Base-by-base conservation (phyloP, 2,888 invertebrate species). In the Arge pagana region DNA sequence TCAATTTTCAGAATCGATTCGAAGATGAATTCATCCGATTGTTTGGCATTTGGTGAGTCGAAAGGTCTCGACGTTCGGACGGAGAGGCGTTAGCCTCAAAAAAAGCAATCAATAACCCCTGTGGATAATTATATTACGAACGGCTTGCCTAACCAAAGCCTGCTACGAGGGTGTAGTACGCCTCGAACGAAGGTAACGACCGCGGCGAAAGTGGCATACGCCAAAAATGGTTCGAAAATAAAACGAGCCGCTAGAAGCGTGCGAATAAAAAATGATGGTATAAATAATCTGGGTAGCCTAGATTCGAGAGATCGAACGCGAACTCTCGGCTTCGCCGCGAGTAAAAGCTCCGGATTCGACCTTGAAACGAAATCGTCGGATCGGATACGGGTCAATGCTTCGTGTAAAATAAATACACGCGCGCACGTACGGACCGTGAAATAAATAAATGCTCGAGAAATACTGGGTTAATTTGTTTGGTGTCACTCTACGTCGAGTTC, bases 151-250 rank as follows among this genome's bases (percentile, higher is more conserved):
- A 31, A 45, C 35, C 35, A 23, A n/a, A 23, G 45, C 45, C 11
- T 16, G 8, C 45, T 10, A 8, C 16, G 45, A 33, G 31, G 33
- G 45, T 45, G 49, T 65, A 58, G 16, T 60, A 61, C 63, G 61
- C 63, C 64, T 60, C 65, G 66, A 68, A 70, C 72, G 69, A 70
- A 67, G 71, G 72, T 70, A 72, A 72, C 70, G 72, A 70, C 64
- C 62, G n/a, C n/a, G 63, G 72, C 68, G 72, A 73, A 73, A 74
- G 74, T 67, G 65, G 63, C 59, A 53, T 59, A 63, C 60, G 68
- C 68, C 72, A 65, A 69, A 74, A 72, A 73, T 70, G 72, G 73
- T 63, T 64, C 58, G 67, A 66, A 64, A 68, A 71, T 61, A 69
- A 69, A 67, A 68, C 62, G 61, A 33, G 13, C 24, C 5, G 21